Conservation (phyloP, 35 echinoderm and acorn worm genomes). For the Strongylocentrotus purpuratus region DNA sequence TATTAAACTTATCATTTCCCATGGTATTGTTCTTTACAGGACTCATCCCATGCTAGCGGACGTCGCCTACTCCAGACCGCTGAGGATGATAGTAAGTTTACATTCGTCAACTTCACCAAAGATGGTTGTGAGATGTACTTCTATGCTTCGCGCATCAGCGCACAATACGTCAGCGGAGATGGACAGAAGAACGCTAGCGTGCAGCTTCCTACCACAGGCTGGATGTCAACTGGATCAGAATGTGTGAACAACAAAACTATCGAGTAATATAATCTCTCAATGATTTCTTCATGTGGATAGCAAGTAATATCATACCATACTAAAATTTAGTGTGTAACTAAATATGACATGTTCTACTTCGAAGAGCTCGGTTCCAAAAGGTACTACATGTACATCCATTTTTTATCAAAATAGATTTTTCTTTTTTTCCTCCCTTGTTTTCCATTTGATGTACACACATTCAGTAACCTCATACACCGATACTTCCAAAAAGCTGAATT, state of each 20-base stretch:
- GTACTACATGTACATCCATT: no score
- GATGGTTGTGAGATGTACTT: not conserved
- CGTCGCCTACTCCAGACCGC: constrained; percentile 6
- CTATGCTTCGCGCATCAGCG: not conserved
- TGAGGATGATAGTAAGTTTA: not conserved
- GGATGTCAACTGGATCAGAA: not conserved
- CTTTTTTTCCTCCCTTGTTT: no score
- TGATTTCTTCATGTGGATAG: not conserved
- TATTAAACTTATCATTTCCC: not conserved
- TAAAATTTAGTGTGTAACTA: not conserved
- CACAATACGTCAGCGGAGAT: not conserved
- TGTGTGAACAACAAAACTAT: not conserved
- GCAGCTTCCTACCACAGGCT: not conserved
- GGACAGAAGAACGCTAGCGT: not conserved
- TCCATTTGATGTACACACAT: no score
- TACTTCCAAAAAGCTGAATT: no score
- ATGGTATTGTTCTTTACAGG: not conserved
- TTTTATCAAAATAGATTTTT: no score
- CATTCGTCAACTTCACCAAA: constrained; percentile 35
- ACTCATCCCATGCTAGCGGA: constrained; percentile 12
- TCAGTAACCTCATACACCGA: no score
- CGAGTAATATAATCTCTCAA: not conserved
- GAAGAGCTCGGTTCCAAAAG: no score
- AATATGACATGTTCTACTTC: not conserved
- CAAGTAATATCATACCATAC: not conserved